These are phyloP conservation scores for Seriola dumerili DNA, from an alignment of 2,113 vertebrate genomes.

Conservation along the genomic window DNA sequence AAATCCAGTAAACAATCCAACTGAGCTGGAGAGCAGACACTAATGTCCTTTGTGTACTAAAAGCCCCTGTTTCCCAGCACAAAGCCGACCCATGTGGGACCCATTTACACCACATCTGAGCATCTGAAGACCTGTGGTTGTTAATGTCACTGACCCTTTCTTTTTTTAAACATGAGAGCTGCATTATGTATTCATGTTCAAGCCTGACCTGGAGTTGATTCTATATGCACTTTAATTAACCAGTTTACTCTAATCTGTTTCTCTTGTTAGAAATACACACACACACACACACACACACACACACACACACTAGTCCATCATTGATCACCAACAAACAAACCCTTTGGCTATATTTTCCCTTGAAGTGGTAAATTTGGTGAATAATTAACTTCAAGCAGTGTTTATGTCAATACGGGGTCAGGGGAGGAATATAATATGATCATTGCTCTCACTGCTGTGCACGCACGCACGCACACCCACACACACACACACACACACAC, in stretches of 20 bases:
- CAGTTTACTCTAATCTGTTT: conserved; percentile 1
- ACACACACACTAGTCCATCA: conserved; percentile 12
- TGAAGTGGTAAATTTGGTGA: conserved; percentile 10
- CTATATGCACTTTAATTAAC: conserved; percentile 3
- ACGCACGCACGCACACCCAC: background rate
- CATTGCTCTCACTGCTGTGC: background rate
- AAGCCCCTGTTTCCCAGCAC: background rate
- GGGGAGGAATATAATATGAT: background rate
- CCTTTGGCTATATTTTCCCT: background rate
- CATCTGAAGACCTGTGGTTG: background rate
- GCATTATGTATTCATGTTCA: background rate
- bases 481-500: background rate
- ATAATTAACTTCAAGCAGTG: conserved; percentile 14
- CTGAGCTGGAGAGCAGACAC: conserved; percentile 3
- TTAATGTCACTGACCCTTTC: conserved; percentile 5
- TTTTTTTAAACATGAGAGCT: background rate
- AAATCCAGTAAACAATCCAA: conserved; percentile 21
- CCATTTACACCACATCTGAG: background rate
- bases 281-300: conserved; percentile 1
- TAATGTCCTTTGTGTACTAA: conserved; percentile 3
- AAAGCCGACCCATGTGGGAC: background rate
- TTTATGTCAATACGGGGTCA: conserved; percentile 12
- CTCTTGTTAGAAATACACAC: background rate
- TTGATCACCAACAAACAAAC: background rate
- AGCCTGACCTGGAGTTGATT: background rate